phyloP scores from a whole-genome alignment of 2,797 vertebrate species.

The Onychomys torridus region DNA sequence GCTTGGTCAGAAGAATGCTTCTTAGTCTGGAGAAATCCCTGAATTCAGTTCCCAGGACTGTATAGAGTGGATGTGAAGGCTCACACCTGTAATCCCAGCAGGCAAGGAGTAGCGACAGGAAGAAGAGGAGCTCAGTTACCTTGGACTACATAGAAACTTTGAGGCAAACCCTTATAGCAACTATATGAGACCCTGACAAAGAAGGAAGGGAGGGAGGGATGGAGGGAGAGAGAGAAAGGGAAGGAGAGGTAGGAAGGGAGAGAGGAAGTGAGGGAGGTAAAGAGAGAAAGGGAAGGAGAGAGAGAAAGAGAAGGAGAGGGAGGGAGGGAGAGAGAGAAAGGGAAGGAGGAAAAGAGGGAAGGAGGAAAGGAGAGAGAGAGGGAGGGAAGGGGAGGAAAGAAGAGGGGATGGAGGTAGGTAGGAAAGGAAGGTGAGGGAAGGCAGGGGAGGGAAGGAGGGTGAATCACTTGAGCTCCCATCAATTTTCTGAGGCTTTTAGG shows the following conservation, averaged over 20 bases:
- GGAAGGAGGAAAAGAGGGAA: not conserved
- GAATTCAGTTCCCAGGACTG: not conserved
- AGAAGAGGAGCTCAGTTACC: not conserved
- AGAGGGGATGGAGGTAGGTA: too few relatives aligned
- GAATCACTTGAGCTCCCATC: not conserved
- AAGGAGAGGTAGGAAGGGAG: too few relatives aligned
- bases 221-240: too few relatives aligned
- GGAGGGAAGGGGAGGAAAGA: accelerated
- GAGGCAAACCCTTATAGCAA: not conserved
- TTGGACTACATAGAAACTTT: not conserved
- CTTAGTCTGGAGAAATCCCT: not conserved
- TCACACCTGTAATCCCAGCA: not conserved
- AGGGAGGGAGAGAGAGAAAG: too few relatives aligned
- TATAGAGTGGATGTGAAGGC: not conserved
- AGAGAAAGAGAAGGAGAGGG: not conserved
- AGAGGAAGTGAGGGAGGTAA: too few relatives aligned
- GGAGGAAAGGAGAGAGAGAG: not conserved
- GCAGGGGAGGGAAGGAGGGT: too few relatives aligned
- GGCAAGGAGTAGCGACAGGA: not conserved
- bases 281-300: not conserved
- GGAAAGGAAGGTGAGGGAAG: too few relatives aligned
- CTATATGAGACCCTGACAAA: not conserved
- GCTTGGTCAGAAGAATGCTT: not conserved
- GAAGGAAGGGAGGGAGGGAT: not conserved
- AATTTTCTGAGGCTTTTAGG: not conserved